A percentile compares a stretch with the other conserved stretches of the same genome.
These are phyloP conservation scores for Bradysia coprophila DNA, from an alignment of 1,140 invertebrate species.

Conservation along the genomic window DNA sequence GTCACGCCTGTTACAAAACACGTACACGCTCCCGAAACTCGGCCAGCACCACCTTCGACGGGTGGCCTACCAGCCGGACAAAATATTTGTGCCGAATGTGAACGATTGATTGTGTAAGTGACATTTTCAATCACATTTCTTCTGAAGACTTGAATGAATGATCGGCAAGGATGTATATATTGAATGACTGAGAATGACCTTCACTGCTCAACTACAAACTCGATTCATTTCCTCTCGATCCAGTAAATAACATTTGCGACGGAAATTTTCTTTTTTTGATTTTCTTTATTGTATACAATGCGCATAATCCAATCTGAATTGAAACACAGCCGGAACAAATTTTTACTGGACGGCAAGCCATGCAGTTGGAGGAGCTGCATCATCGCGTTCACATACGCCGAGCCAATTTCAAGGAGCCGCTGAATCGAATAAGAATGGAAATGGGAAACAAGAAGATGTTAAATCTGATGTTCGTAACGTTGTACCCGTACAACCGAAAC, in stretches of 20 bases:
- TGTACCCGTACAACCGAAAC: no score
- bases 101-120: slow-evolving; percentile 86
- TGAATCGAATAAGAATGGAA: neutral
- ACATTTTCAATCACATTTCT: neutral
- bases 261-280: no score
- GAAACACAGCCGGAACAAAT: slow-evolving; percentile 11
- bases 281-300: no score
- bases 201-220: no score
- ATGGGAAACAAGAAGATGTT: slow-evolving; percentile 10
- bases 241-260: no score
- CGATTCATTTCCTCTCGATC: no score
- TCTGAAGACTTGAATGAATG: no score
- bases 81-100: slow-evolving; percentile 84
- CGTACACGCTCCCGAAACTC: slow-evolving; percentile 48
- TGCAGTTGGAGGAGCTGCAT: slow-evolving; percentile 32
- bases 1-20: slow-evolving; percentile 30
- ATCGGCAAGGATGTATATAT: no score
- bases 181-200: no score
- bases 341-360: slow-evolving; percentile 41
- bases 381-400: slow-evolving; percentile 22
- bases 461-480: no score
- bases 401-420: neutral
- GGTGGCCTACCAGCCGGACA: slow-evolving; percentile 60
- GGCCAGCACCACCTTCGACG: slow-evolving; percentile 47
- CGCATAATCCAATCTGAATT: no score